phyloP scores from a whole-genome alignment of 2,797 vertebrate species.

The Hylomyscus alleni region DNA sequence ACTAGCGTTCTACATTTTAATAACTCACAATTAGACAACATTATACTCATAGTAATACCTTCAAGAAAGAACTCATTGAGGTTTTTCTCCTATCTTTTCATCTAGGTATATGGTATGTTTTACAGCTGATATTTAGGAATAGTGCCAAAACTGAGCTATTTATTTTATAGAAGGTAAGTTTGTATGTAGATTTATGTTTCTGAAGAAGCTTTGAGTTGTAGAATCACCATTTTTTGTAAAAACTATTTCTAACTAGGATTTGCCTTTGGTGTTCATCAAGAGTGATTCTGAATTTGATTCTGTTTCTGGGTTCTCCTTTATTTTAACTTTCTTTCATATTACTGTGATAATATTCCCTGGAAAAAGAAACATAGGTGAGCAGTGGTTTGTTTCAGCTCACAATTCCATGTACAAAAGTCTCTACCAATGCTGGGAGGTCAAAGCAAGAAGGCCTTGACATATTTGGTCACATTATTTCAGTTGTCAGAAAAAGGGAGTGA shows the following conservation, averaged over 20 bases:
- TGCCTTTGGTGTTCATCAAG: background rate
- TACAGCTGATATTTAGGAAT: background rate
- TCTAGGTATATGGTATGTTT: background rate
- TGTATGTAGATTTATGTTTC: background rate
- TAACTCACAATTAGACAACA: background rate
- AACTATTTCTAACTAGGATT: background rate
- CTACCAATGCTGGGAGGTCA: background rate
- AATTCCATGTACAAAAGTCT: background rate
- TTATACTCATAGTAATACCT: background rate
- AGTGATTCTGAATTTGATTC: background rate
- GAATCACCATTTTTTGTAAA: background rate
- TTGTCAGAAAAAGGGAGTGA: background rate
- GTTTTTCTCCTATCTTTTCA: background rate
- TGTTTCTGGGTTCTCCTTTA: background rate
- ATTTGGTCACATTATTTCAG: background rate
- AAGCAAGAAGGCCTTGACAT: background rate
- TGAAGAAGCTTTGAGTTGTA: background rate
- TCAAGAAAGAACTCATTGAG: background rate
- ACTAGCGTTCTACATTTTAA: background rate
- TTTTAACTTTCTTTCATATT: background rate
- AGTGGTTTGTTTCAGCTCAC: background rate
- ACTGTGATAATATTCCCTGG: background rate
- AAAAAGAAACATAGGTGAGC: background rate
- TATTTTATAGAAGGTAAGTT: background rate
- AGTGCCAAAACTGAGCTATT: background rate